Evolutionary conservation across 2,113 vertebrate species (phyloP), one percentile per base, ranked within the genome.

Genomic region (Pontoporia blainvillei): DNA sequence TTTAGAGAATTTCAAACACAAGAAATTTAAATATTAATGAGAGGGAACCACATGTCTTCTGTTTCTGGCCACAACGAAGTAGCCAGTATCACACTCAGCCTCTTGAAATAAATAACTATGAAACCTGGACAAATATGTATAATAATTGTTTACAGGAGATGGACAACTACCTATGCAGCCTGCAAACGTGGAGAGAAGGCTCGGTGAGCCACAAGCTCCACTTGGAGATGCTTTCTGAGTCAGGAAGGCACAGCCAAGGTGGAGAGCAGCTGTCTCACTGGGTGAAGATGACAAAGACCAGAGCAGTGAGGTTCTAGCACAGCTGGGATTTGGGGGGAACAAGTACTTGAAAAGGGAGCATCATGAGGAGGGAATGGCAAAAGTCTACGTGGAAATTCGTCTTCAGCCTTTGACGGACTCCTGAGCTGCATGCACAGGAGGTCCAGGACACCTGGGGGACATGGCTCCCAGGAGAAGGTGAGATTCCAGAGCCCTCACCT

Each of bases 381-480:
- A 34, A 44, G 15, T 86, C 72, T 23, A 2, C 0, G 0, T 11
- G 31, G 49, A 29, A 86, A 15, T 23, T 23, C 49, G 49, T 7
- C 31, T 57, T 41, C 29, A 10, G 0, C 23, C 3, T 4, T 3
- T 23, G n/a, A 12, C 20, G 6, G 54, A 39, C 14, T n/a, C 46
- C 20, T 0, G 29, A 49, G 14, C 27, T 12, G 7, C 8, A 3
- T 0, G 29, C 5, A 0, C 4, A 10, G n/a, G 27, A 5, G 29
- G 20, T 23, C 31, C 20, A 20, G 75, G 49, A 12, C 3, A 36
- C 11, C 61, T 29, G 21, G 49, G 21, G 36, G 49, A 41, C n/a
- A 44, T 14, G 25, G 61, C 36, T 67, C 46, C 36, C 52, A 18
- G 41, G 44, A 17, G 7, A 29, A 29, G 31, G 62, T 21, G 31